phyloP scores from a whole-genome alignment of 2,113 vertebrate genomes.

The Callionymus lyra region DNA sequence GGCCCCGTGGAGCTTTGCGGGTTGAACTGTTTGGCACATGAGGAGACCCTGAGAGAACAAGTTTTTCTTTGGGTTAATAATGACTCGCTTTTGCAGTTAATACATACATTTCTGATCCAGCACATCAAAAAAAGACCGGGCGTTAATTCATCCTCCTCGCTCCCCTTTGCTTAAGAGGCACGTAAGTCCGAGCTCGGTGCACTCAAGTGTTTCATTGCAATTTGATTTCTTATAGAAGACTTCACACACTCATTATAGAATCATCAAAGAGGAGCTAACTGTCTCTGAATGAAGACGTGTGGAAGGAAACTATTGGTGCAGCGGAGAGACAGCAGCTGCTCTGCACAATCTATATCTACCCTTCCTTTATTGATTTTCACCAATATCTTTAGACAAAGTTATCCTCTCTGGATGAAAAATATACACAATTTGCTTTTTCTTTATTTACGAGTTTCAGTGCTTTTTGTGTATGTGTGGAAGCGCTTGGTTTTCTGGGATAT shows the following conservation, averaged over 20 bases:
- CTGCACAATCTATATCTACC: no score
- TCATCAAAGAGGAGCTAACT: conserved; percentile 69
- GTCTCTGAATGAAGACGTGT: conserved; percentile 57
- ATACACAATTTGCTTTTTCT: no score
- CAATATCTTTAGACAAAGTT: no score
- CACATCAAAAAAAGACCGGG: conserved; percentile 65
- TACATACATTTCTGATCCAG: conserved; percentile 76
- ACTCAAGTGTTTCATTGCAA: conserved; percentile 64
- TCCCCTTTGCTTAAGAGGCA: conserved; percentile 43
- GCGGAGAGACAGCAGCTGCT: no score
- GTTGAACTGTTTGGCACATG: conserved; percentile 66
- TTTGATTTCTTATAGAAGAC: conserved; percentile 68
- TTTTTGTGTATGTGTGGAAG: no score
- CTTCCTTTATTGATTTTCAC: conserved; percentile 7
- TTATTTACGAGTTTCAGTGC: no score
- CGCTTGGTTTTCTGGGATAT: no score
- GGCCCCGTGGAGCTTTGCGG: conserved; percentile 44
- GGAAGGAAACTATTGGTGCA: conserved; percentile 36
- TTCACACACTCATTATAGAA: conserved; percentile 69
- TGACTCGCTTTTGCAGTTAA: conserved; percentile 66
- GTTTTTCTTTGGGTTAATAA: conserved; percentile 72
- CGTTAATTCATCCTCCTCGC: conserved; percentile 61
- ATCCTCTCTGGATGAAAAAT: no score
- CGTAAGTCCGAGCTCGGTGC: conserved; percentile 56
- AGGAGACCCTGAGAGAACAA: conserved; percentile 68